These are phyloP conservation scores for Amniataba percoides DNA, from an alignment of 2,797 vertebrate species.

Conservation along the genomic window DNA sequence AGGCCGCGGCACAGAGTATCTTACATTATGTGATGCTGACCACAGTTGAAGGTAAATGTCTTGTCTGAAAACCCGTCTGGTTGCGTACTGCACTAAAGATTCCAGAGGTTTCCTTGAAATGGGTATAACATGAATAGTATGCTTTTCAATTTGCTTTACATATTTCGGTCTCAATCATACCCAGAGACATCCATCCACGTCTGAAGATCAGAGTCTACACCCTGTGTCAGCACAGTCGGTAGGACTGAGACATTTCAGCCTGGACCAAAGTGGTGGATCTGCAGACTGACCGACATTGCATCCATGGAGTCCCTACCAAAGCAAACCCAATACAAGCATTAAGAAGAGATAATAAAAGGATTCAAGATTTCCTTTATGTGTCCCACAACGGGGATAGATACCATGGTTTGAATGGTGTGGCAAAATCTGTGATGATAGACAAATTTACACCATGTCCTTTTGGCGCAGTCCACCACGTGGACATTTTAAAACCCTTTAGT, in stretches of 20 bases:
- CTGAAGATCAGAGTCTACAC: too few species aligned
- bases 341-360: background rate
- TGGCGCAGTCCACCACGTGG: background rate
- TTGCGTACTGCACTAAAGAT: background rate
- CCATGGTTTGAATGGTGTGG: background rate
- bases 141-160: background rate
- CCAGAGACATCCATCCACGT: background rate
- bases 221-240: too few species aligned
- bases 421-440: background rate
- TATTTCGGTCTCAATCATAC: background rate
- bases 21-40: constrained; percentile 33
- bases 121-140: background rate
- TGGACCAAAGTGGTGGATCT: too few species aligned
- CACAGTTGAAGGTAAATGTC: constrained; percentile 10
- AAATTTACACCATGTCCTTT: background rate
- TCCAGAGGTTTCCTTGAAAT: constrained; percentile 4
- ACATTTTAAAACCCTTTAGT: background rate
- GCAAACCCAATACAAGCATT: background rate
- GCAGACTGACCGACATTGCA: background rate
- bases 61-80: constrained; percentile 13
- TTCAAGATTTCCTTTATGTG: too few species aligned
- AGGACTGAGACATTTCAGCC: too few species aligned
- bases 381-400: too few species aligned
- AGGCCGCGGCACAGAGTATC: constrained; percentile 7
- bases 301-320: background rate